Percentiles rank a stretch among this genome's conserved stretches.
Conservation (phyloP, 2,797 vertebrate species). For the Rhincodon typus region DNA sequence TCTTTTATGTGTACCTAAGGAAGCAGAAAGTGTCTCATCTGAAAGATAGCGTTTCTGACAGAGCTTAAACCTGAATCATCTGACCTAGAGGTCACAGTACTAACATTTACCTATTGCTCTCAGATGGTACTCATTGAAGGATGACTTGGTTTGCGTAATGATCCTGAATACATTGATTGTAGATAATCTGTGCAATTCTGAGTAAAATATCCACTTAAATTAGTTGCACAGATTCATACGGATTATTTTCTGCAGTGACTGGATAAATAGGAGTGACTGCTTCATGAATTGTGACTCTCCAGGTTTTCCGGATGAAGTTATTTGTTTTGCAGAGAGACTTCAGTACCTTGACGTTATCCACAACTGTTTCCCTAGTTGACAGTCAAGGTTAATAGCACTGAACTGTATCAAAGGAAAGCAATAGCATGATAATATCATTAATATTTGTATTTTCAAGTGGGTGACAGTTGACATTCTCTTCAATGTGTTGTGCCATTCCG, state of each 20-base stretch:
- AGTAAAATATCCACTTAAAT: not conserved
- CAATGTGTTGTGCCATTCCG: not conserved
- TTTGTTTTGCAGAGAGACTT: not conserved
- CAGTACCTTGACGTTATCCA: not conserved
- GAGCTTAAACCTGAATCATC: not conserved
- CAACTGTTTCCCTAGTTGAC: not conserved
- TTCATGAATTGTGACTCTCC: not conserved
- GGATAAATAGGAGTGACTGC: not conserved
- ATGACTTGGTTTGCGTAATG: not conserved
- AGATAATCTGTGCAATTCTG: not conserved
- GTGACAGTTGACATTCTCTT: not conserved
- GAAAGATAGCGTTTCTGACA: not conserved
- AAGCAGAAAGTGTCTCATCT: not conserved
- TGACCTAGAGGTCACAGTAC: not conserved
- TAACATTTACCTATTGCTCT: not conserved
- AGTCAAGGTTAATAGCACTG: not conserved
- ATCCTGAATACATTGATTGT: not conserved
- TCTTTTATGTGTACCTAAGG: not conserved
- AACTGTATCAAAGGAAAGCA: not conserved
- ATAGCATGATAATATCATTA: not conserved
- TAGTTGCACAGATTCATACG: not conserved
- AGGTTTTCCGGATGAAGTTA: not conserved
- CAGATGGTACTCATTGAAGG: not conserved
- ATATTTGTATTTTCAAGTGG: not conserved
- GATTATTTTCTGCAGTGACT: not conserved